Percentiles rank a stretch among this genome's conserved stretches.
These are phyloP conservation scores for Hirudo medicinalis DNA, from an alignment of 1,140 invertebrate genomes.

Conservation along the genomic window DNA sequence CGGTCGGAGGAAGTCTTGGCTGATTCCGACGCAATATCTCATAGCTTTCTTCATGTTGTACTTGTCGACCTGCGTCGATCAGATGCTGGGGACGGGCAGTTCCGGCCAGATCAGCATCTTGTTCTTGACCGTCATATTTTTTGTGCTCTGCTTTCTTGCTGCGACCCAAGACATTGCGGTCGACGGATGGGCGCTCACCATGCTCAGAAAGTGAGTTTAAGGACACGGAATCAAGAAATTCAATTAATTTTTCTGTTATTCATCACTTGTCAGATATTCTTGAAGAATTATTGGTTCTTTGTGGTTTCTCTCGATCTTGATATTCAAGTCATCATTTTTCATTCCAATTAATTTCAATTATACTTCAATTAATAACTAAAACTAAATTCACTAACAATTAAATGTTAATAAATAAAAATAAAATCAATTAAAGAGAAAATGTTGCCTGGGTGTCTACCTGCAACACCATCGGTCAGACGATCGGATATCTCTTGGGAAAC, in stretches of 20 bases:
- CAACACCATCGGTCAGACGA: slow-evolving; percentile 94
- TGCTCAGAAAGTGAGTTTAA: slow-evolving; percentile 66
- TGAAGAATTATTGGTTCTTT: too few relatives aligned
- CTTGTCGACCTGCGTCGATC: slow-evolving; percentile 59
- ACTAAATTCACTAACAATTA: too few relatives aligned
- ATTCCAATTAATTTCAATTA: too few relatives aligned
- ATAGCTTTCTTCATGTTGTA: slow-evolving; percentile 65
- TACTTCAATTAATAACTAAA: too few relatives aligned
- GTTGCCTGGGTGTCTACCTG: slow-evolving; percentile 98
- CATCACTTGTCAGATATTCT: too few relatives aligned
- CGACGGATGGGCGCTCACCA: slow-evolving; percentile 98
- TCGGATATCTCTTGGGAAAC: slow-evolving; percentile 89
- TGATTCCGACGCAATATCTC: slow-evolving; percentile 74
- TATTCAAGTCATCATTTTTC: too few relatives aligned
- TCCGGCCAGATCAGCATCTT: slow-evolving; percentile 52
- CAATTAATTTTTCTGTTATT: too few relatives aligned
- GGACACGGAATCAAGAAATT: too few relatives aligned
- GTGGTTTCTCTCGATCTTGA: too few relatives aligned
- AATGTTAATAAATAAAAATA: too few relatives aligned
- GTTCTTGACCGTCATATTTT: slow-evolving; percentile 71
- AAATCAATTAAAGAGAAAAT: slow-evolving; percentile 54
- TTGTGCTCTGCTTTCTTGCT: slow-evolving; percentile 82
- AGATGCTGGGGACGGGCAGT: slow-evolving; percentile 50
- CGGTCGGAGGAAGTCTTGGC: slow-evolving; percentile 90
- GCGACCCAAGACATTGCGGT: slow-evolving; percentile 99